A percentile compares a stretch with the other conserved stretches of the same genome.
phyloP scores from a whole-genome alignment of 2,113 vertebrate genomes.

The Fulmarus glacialis region DNA sequence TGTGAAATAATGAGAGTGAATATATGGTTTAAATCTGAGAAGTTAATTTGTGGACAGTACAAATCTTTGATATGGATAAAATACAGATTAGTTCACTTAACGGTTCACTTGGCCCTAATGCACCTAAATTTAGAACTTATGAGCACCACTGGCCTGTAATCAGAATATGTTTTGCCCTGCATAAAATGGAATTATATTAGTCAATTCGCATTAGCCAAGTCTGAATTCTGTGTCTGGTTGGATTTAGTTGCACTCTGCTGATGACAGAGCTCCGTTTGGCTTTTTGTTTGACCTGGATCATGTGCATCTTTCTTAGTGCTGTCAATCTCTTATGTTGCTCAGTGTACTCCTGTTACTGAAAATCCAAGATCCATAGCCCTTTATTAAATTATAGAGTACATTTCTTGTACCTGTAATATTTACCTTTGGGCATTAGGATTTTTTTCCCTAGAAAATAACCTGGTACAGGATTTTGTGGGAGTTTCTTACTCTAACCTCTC shows the following conservation, averaged over 20 bases:
- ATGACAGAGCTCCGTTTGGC: neutral
- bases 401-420: slow-evolving; percentile 2
- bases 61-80: slow-evolving; percentile 26
- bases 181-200: slow-evolving; percentile 65
- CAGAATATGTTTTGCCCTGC: slow-evolving; percentile 67
- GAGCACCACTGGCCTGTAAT: slow-evolving; percentile 52
- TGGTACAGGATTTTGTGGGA: neutral
- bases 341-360: neutral
- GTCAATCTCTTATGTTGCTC: neutral
- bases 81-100: slow-evolving; percentile 40
- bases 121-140: slow-evolving; percentile 44
- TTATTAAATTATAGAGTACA: neutral
- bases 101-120: slow-evolving; percentile 9
- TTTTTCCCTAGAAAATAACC: neutral
- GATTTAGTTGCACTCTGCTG: slow-evolving; percentile 65
- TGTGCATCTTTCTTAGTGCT: neutral
- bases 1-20: neutral
- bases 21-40: neutral
- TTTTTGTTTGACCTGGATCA: slow-evolving; percentile 47
- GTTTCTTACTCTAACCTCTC: neutral
- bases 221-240: slow-evolving; percentile 59
- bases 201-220: slow-evolving; percentile 63
- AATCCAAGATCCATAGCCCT: neutral
- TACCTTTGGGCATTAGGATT: neutral
- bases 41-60: neutral